A percentile compares a stretch with the other conserved stretches of the same genome.
Evolutionary conservation across 2,113 vertebrate genomes (phyloP).

Genomic region (Lagopus muta): DNA sequence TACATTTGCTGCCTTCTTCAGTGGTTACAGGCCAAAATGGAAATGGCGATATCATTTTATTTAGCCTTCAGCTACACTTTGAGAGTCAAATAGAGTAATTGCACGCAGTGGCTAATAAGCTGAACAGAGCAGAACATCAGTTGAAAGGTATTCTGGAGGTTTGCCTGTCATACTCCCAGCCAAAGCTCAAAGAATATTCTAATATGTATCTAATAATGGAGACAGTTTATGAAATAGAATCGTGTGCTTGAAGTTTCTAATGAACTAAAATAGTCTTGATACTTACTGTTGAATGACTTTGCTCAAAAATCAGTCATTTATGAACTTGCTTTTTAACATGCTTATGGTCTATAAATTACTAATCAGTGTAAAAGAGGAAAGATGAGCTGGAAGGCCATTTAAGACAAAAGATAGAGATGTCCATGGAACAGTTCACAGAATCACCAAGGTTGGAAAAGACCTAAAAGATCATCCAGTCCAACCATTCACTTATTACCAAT

Average conservation of each 20-base stretch:
- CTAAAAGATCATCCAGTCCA: no score
- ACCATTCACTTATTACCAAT: no score
- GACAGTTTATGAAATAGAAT: background rate
- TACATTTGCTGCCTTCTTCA: background rate
- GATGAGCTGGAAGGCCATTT: constrained; percentile 38
- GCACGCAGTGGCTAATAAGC: background rate
- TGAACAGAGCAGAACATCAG: background rate
- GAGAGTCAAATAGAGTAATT: background rate
- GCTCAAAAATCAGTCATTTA: background rate
- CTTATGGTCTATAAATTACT: constrained; percentile 29
- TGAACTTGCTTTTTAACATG: constrained; percentile 4
- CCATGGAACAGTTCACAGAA: background rate
- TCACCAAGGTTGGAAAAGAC: no score
- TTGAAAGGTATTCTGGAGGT: background rate
- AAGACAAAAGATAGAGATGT: constrained; percentile 15
- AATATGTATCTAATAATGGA: background rate
- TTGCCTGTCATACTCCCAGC: background rate
- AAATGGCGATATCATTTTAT: background rate
- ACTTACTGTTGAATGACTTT: background rate
- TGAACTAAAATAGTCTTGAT: background rate
- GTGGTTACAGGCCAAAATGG: background rate
- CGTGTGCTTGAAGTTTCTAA: background rate
- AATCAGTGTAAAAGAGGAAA: constrained; percentile 26
- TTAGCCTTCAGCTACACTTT: background rate
- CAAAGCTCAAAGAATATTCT: background rate